Conservation (phyloP, 2,888 invertebrate species). For the Hemistola chrysoprasaria region DNA sequence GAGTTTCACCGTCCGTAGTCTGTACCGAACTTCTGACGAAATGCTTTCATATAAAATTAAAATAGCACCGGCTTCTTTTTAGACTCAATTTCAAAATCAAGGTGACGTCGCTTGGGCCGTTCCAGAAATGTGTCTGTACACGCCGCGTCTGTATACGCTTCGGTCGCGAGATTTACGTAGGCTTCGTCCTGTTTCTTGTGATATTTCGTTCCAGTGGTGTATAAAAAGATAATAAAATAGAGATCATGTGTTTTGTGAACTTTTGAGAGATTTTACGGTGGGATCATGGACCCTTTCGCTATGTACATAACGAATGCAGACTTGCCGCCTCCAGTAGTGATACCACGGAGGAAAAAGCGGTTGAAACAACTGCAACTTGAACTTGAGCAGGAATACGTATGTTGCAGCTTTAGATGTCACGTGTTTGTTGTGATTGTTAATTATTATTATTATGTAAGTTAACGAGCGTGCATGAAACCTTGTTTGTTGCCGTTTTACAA, state of each 20-base stretch:
- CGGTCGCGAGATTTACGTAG: constrained; percentile 52
- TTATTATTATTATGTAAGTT: constrained; percentile 34
- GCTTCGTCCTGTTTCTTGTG: constrained; percentile 53
- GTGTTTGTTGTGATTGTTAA: constrained; percentile 26
- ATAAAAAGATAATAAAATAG: constrained; percentile 47
- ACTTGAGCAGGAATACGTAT: constrained; percentile 53
- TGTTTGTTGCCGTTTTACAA: constrained; percentile 22
- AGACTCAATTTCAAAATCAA: constrained; percentile 79
- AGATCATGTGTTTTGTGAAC: constrained; percentile 35
- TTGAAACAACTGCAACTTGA: constrained; percentile 67
- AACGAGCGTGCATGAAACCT: constrained; percentile 35
- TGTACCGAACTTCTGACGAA: constrained; percentile 70
- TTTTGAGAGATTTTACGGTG: constrained; percentile 31
- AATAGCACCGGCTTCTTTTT: constrained; percentile 70
- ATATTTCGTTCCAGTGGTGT: constrained; percentile 36
- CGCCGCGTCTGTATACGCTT: constrained; percentile 47
- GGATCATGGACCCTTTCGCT: constrained; percentile 68
- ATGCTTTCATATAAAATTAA: constrained; percentile 71
- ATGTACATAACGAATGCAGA: constrained; percentile 72
- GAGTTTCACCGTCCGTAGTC: constrained; percentile 41
- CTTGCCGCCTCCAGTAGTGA: constrained; percentile 65
- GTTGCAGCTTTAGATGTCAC: constrained; percentile 31
- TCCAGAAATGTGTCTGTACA: constrained; percentile 70
- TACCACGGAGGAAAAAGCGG: constrained; percentile 72
- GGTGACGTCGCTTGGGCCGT: constrained; percentile 74